Evolutionary conservation across 2,888 invertebrate species (phyloP), one percentile per base, ranked within the genome.

Genomic region (Zygogramma bicolorata): DNA sequence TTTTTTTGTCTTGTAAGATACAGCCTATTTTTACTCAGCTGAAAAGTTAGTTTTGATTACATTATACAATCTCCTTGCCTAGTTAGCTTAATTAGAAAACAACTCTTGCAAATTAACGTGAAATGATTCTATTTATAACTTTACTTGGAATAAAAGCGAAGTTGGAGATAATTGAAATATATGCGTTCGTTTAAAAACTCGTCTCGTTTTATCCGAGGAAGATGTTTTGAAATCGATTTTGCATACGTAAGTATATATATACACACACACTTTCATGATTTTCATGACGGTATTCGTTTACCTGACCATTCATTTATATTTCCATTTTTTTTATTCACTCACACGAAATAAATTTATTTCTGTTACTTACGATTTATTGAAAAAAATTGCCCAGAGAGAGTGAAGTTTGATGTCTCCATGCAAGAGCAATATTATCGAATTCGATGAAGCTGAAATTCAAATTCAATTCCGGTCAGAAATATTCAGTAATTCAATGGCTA

Each of bases 21-120:
- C 22, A 53, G 53, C n/a, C 27, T n/a, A 6, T n/a, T 22, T 27
- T 22, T n/a, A 53, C 27, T 53, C 53, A 53, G 53, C 53, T 53
- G 27, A 53, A 53, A 53, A 27, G 22, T 53, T 53, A 53, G 22
- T 53, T 53, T 53, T 53, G 25, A 53, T 53, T 53, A 27, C 53
- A 53, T 27, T n/a, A 27, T 53, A 25, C 53, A 27, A 27, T 27
- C 27, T 53, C 53, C 27, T 27, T 53, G 53, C n/a, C 27, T 53
- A 53, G 25, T 53, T n/a, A 27, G 53, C 27, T 27, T 53, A 27
- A 53, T 53, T 53, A 27, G 53, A 53, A 53, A 27, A n/a, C 53
- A 53, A 27, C 22, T 25, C 25, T 53, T 53, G 27, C 53, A 53
- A 46, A 53, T 53, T 27, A 53, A 22, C 53, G 53, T 53, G 25